phyloP scores from a whole-genome alignment of 2,113 vertebrate genomes.

The Turdus rufiventris region DNA sequence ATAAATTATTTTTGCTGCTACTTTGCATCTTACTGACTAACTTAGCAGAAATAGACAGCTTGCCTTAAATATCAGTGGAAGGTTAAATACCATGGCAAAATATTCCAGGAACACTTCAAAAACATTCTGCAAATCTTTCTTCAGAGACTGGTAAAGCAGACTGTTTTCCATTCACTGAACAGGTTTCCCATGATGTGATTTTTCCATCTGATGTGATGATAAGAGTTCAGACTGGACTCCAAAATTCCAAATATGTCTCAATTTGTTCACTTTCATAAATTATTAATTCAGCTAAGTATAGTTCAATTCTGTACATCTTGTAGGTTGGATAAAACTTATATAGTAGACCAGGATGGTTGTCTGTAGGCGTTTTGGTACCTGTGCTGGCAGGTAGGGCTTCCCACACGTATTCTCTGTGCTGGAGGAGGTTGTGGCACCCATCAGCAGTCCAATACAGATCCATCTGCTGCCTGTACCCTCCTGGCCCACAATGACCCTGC shows the following conservation, averaged over 20 bases:
- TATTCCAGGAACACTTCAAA: background rate
- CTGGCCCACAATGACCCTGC: background rate
- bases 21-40: background rate
- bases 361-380: background rate
- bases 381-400: conserved; percentile 7
- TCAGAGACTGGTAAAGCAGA: background rate
- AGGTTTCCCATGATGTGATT: background rate
- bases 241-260: background rate
- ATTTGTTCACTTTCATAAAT: conserved; percentile 2
- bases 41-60: background rate
- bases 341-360: background rate
- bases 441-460: background rate
- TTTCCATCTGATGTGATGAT: conserved; percentile 8
- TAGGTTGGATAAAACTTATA: background rate
- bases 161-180: background rate
- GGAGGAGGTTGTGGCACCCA: fast-evolving
- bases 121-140: background rate
- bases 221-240: background rate
- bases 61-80: background rate
- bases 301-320: background rate
- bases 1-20: background rate
- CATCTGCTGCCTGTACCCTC: background rate
- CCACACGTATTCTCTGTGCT: background rate
- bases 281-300: conserved; percentile 4
- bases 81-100: background rate